These are phyloP conservation scores for Panulirus ornatus DNA, from an alignment of 1,140 invertebrate species.

Conservation along the genomic window DNA sequence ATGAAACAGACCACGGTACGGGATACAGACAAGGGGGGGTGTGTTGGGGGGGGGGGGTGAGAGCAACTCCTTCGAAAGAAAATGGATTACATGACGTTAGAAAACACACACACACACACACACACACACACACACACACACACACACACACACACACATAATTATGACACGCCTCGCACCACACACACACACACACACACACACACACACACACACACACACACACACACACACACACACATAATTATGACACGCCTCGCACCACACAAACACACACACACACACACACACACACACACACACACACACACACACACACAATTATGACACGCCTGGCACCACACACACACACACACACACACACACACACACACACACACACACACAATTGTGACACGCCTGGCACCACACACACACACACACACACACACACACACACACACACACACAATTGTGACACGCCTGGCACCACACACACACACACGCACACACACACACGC, in stretches of 20 bases:
- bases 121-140: neutral
- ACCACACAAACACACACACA: neutral
- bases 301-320: no score
- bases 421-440: neutral
- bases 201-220: no score
- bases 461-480: neutral
- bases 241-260: neutral
- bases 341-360: neutral
- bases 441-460: neutral
- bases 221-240: no score
- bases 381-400: neutral
- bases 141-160: neutral
- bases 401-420: neutral
- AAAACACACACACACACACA: neutral
- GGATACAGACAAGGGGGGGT: no score
- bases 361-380: slow-evolving; percentile 3
- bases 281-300: neutral
- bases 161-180: no score
- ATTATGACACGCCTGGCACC: no score
- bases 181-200: slow-evolving; percentile 3
- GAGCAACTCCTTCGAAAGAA: no score
- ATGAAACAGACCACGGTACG: no score
- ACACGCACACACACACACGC: neutral
- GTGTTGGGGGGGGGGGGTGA: no score
- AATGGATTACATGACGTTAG: no score